Base-by-base conservation (phyloP, 37 sponge, comb jelly and placozoan species). In the Hormiphora californensis region DNA sequence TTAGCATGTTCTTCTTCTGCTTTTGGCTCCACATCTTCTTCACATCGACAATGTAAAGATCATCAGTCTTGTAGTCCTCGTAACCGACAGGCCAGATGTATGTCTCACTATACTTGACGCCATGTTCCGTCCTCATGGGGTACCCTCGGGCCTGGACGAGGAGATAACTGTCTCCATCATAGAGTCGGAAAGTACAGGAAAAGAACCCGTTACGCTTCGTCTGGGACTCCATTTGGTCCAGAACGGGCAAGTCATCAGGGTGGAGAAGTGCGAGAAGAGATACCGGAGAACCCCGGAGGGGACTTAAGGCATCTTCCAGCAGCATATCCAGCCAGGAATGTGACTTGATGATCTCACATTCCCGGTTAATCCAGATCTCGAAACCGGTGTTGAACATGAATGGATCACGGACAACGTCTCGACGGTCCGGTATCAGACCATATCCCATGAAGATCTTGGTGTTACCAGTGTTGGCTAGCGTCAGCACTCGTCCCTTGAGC, bases 351-450 rank as follows among this genome's bases (percentile, higher is more conserved):
- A 65, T 38, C 38, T 65, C 67, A 33, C 35, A 65, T 4, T 65
- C 35, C 5, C 38, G 35, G 28, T 65, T 28, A 7, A 65, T 65
- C 67, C 67, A 65, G 37, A 65, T 38, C 37, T 65, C 67, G 67
- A 65, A 33, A 28, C 67, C 67, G 5, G 67, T 28, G 67, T 65
- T 65, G 37, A 65, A 65, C 67, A 65, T 65, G 67, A 65, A 65
- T 8, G 67, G 67, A 17, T 65, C 67, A 7, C 67, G 33, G 37
- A 65, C 9, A 4, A 28, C 3, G 28, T 65, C 67, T 28, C 67
- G 33, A 7, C 28, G 32, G 67, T 65, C 67, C 37, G 21, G 67
- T 7, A 65, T 65, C 11, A 30, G 35, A 11, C 37, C 67, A 38
- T 65, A 65, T 34, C 67, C 67, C 15, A 65, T 65, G 67, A 65